Percentiles rank a stretch among this genome's conserved stretches.
Evolutionary conservation across 1,140 invertebrate species (phyloP).

Genomic region (Ips typographus): DNA sequence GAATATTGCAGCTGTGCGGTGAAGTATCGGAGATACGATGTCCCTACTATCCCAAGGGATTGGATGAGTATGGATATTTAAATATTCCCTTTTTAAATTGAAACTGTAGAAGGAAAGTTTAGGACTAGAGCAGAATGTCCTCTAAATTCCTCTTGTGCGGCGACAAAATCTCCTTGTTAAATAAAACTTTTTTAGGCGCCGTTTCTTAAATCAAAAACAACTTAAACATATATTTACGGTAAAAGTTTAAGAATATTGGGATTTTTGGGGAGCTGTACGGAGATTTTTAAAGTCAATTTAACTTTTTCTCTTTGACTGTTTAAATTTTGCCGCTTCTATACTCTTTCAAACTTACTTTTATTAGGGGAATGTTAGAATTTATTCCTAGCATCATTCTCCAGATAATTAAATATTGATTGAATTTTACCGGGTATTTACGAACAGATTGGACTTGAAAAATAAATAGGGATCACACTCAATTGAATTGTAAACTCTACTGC

Average conservation of each 20-base stretch:
- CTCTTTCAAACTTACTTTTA: slow-evolving; percentile 17
- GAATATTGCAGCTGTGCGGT: not conserved
- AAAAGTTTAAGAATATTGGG: slow-evolving; percentile 27
- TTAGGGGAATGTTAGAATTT: slow-evolving; percentile 21
- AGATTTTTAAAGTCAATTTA: slow-evolving; percentile 35
- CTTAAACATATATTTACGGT: slow-evolving; percentile 32
- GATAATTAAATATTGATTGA: slow-evolving; percentile 10
- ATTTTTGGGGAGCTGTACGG: slow-evolving; percentile 26
- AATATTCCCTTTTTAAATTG: not conserved
- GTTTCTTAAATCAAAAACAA: slow-evolving; percentile 33
- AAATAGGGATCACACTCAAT: not conserved
- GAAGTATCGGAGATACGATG: not conserved
- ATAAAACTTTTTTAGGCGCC: slow-evolving; percentile 27
- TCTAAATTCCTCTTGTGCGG: slow-evolving; percentile 6
- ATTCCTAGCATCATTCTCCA: not conserved
- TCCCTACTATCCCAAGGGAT: not conserved
- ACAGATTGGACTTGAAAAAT: not conserved
- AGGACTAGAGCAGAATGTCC: not conserved
- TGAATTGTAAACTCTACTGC: no score
- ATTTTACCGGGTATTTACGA: not conserved
- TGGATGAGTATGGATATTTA: not conserved
- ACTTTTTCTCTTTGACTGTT: slow-evolving; percentile 31
- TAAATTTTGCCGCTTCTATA: slow-evolving; percentile 29
- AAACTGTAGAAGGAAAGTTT: no score
- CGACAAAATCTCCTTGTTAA: slow-evolving; percentile 21